Evolutionary conservation across 2,888 invertebrate genomes (phyloP), one percentile per base, ranked within the genome.

Genomic region (Podotricha telesiphe): DNA sequence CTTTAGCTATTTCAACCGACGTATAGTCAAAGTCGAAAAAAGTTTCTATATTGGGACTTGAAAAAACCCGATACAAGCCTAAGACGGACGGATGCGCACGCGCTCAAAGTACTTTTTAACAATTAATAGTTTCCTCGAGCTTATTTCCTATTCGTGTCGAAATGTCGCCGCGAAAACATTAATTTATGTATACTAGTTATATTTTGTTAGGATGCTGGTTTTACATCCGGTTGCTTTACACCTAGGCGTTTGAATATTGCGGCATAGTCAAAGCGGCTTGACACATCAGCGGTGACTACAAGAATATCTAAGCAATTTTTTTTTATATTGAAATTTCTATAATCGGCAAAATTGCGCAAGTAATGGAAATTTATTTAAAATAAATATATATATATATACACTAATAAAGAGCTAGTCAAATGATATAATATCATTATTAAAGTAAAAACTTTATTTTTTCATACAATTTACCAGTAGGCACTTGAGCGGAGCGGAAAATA

Each of bases 91-190:
- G 80, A 80, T 76, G 77, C 75, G 74, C 74, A 70, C 74, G 76
- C 76, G 75, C 70, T 59, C 66, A 70, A 69, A 68, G 72, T 65
- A 68, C 69, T 69, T 69, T 77, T 77, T 74, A 76, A 80, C 81
- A 80, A 81, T 81, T 80, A 80, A 81, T 81, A 75, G 81, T 76
- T 81, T 81, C 81, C 81, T 79, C 73, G 67, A 70, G 69, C 68
- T 74, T 71, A 76, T 79, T 79, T 80, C 79, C 80, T 78, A 77
- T 71, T 67, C 72, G 72, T 74, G 75, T 74, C 66, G 69, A 74
- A 72, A 73, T 72, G 74, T 74, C 75, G 73, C 50, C 70, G 70
- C 56, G 65, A 65, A 71, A 58, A 75, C 76, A 77, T 76, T 75
- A 74, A 77, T 76, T 70, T 74, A 72, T 74, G 69, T 53, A 51